Evolutionary conservation across 2,888 invertebrate species (phyloP).

Genomic region (Pristionchus maxplancki): DNA sequence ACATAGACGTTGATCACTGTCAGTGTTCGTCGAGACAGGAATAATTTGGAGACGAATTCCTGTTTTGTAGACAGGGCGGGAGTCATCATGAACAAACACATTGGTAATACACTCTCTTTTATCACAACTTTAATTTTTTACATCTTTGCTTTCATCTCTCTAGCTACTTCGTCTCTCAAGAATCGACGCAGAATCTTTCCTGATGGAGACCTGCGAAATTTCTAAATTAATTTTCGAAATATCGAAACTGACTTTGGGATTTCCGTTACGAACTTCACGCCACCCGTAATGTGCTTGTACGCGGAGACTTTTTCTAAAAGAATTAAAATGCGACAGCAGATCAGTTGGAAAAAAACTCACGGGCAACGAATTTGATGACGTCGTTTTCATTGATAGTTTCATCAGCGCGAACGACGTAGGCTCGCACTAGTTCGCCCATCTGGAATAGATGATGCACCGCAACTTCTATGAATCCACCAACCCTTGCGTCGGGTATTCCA

Average conservation of each 20-base stretch:
- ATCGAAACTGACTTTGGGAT: slow-evolving; percentile 54
- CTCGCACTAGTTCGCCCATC: slow-evolving; percentile 78
- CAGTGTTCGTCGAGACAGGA: no score
- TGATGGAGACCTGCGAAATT: background rate
- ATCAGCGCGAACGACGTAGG: slow-evolving; percentile 68
- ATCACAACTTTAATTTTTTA: no score
- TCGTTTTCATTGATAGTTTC: slow-evolving; percentile 49
- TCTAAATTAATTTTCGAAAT: background rate
- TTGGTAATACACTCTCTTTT: no score
- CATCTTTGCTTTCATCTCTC: background rate
- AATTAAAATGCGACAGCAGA: no score
- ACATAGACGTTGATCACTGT: no score
- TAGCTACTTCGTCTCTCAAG: slow-evolving; percentile 18
- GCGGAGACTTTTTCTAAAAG: slow-evolving; percentile 54
- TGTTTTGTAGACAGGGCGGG: no score
- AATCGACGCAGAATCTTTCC: slow-evolving; percentile 16
- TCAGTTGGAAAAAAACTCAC: slow-evolving; percentile 49
- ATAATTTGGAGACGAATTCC: no score
- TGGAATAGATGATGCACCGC: no score
- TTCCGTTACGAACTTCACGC: slow-evolving; percentile 55
- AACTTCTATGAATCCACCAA: background rate
- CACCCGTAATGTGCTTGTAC: slow-evolving; percentile 58
- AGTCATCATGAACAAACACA: no score
- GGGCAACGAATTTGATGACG: slow-evolving; percentile 52
- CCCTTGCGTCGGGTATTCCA: slow-evolving; percentile 83